Percentiles rank a stretch among this genome's conserved stretches.
phyloP scores from a whole-genome alignment of 1,140 invertebrate genomes.

The Whitmania pigra region DNA sequence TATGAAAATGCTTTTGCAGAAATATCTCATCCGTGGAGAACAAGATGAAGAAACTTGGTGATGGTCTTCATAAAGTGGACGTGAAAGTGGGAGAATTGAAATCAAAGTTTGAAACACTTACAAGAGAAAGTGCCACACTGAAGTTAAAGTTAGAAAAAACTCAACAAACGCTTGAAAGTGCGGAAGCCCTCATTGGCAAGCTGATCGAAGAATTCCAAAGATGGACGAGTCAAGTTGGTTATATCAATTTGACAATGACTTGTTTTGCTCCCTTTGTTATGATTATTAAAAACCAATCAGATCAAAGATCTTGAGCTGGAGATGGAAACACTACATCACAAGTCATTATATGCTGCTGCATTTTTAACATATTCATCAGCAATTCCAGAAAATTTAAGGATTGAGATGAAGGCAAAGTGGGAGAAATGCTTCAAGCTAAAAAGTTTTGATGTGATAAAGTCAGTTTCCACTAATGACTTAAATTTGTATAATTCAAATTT shows the following conservation, averaged over 20 bases:
- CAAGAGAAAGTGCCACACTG: constrained; percentile 82
- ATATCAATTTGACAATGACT: constrained; percentile 12
- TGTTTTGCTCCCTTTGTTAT: constrained; percentile 21
- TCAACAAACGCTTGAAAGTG: constrained; percentile 64
- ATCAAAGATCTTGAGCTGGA: neutral
- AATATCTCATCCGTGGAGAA: constrained; percentile 68
- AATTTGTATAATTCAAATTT: too few relatives aligned
- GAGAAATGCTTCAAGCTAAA: constrained; percentile 45
- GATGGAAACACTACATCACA: neutral
- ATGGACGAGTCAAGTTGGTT: constrained; percentile 66
- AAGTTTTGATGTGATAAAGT: too few relatives aligned
- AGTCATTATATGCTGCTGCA: constrained; percentile 4
- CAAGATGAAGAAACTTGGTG: constrained; percentile 66
- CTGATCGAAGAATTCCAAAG: constrained; percentile 73
- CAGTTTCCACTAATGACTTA: too few relatives aligned
- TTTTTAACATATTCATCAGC: neutral
- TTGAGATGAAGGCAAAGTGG: constrained; percentile 36
- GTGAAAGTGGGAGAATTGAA: constrained; percentile 71
- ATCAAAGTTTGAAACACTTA: constrained; percentile 58
- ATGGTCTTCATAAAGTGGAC: constrained; percentile 73
- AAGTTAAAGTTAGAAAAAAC: constrained; percentile 75
- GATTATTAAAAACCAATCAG: neutral
- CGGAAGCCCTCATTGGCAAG: constrained; percentile 70
- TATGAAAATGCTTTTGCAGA: constrained; percentile 37
- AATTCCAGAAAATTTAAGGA: constrained; percentile 28